Conservation (phyloP, 2,888 invertebrate species). For the Lithophane semibrunnea region DNA sequence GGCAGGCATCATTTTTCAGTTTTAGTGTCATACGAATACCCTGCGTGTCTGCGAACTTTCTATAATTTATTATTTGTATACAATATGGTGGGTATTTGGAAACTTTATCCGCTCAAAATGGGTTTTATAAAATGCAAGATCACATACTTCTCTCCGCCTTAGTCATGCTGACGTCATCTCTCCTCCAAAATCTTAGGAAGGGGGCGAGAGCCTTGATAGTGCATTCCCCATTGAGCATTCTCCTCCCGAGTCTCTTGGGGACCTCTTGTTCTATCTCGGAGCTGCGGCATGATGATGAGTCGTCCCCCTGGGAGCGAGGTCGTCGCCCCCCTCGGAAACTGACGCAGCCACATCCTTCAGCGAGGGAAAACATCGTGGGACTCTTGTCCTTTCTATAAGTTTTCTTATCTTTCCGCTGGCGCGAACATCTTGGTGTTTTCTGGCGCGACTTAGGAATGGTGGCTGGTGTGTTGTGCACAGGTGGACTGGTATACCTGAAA, state of each 20-base stretch:
- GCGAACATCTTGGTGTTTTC: conserved; percentile 85
- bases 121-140: conserved; percentile 42
- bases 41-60: conserved; percentile 1
- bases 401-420: conserved; percentile 88
- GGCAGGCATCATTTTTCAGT: conserved; percentile 26
- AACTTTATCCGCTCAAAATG: conserved; percentile 4
- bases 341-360: conserved; percentile 88
- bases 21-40: conserved; percentile 2
- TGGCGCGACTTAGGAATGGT: conserved; percentile 86
- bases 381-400: conserved; percentile 85
- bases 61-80: conserved; percentile 17
- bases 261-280: conserved; percentile 89
- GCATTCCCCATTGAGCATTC: conserved; percentile 84
- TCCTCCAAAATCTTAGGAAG: conserved; percentile 92
- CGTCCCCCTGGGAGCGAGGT: conserved; percentile 83
- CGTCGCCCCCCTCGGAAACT: conserved; percentile 84
- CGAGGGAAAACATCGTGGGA: conserved; percentile 87
- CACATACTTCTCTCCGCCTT: conserved; percentile 94
- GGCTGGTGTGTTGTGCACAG: conserved; percentile 57
- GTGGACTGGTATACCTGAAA: conserved; percentile 61
- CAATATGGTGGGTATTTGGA: neutral
- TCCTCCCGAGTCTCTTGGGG: conserved; percentile 82
- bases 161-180: conserved; percentile 94
- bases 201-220: conserved; percentile 91
- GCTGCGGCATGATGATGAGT: conserved; percentile 87